A percentile compares a stretch with the other conserved stretches of the same genome.
These are phyloP conservation scores for Halichoerus grypus DNA, from an alignment of 2,113 vertebrate species.

Conservation along the genomic window DNA sequence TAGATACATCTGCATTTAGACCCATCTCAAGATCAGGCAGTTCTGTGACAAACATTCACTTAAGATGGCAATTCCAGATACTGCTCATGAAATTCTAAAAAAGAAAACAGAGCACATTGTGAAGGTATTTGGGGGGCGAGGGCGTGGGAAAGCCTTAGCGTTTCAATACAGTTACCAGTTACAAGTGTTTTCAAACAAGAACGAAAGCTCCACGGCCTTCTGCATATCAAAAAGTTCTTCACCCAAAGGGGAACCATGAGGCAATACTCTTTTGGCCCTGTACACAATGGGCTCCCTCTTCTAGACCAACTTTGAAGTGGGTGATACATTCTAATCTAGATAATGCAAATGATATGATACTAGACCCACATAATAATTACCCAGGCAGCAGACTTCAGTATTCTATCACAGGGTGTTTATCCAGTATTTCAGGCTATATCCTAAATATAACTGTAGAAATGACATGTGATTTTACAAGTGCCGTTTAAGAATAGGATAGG, in stretches of 20 bases:
- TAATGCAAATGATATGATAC: background rate
- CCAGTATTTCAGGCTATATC: background rate
- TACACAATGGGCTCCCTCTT: conserved; percentile 18
- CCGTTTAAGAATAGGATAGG: conserved; percentile 60
- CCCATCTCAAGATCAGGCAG: background rate
- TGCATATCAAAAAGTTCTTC: background rate
- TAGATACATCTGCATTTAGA: conserved; percentile 21
- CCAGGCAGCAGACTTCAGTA: background rate
- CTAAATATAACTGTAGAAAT: conserved; percentile 70
- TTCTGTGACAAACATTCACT: background rate
- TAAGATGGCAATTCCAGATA: background rate
- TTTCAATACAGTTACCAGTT: background rate
- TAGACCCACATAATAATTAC: conserved; percentile 6
- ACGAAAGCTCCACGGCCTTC: background rate
- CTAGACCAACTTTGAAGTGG: background rate
- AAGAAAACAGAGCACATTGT: background rate
- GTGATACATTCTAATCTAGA: background rate
- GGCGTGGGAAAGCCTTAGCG: background rate
- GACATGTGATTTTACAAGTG: conserved; percentile 9
- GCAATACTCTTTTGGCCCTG: background rate
- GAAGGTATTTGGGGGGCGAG: background rate
- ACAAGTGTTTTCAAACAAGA: conserved; percentile 43
- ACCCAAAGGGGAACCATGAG: background rate
- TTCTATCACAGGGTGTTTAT: background rate
- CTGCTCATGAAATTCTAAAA: background rate